These are phyloP conservation scores for Acholoe squamosa DNA, from an alignment of 2,888 invertebrate genomes.

Conservation along the genomic window DNA sequence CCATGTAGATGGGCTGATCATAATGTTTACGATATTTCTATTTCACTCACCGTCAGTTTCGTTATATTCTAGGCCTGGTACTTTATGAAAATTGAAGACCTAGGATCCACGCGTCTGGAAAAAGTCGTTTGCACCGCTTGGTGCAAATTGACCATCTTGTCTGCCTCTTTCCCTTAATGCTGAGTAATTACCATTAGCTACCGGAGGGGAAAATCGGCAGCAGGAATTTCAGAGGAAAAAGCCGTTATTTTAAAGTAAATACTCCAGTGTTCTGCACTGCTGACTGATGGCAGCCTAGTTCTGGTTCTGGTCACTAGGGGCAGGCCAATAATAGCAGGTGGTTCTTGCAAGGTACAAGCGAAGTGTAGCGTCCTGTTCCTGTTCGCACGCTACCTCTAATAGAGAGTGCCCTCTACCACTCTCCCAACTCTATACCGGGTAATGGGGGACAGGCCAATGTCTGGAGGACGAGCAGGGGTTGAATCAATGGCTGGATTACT, in stretches of 20 bases:
- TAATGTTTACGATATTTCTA: no score
- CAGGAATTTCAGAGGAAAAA: not conserved
- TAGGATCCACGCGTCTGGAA: no score
- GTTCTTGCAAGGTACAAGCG: not conserved
- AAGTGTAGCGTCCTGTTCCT: not conserved
- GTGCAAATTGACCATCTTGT: not conserved
- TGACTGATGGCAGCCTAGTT: not conserved
- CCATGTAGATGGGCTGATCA: no score
- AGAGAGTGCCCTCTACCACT: not conserved
- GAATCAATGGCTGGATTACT: not conserved
- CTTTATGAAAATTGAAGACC: no score
- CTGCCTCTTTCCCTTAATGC: not conserved
- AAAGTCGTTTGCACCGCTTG: no score
- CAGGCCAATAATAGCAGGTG: not conserved
- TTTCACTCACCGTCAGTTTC: no score
- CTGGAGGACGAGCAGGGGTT: not conserved
- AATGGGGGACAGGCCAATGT: not conserved
- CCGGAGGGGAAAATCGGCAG: constrained; percentile 6
- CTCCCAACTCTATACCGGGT: not conserved
- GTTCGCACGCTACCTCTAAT: not conserved
- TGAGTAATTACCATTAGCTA: not conserved
- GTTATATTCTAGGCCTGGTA: no score
- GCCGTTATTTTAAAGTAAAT: not conserved
- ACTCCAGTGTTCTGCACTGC: not conserved
- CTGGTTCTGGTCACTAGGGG: not conserved